Conservation (phyloP, 1,140 invertebrate genomes). For the Conopomorpha cramerella region DNA sequence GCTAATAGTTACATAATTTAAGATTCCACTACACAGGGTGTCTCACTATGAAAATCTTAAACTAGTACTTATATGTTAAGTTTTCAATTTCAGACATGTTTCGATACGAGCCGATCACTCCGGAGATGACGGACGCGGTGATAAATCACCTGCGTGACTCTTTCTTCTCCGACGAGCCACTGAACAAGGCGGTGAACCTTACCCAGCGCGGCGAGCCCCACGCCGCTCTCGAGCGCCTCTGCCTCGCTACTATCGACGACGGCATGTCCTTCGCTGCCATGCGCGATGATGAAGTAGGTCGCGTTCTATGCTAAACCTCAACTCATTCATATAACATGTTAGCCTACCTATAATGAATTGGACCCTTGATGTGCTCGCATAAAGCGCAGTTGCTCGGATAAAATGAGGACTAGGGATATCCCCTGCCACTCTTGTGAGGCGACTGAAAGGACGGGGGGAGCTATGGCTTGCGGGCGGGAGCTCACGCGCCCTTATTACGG, state of each 20-base stretch:
- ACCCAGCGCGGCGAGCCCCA: slow-evolving; percentile 71
- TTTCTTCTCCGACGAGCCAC: slow-evolving; percentile 80
- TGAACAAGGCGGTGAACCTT: slow-evolving; percentile 75
- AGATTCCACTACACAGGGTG: no score
- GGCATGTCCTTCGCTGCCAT: slow-evolving; percentile 72
- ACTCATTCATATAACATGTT: no score
- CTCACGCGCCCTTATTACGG: no score
- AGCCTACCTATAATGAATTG: background rate
- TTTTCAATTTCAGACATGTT: slow-evolving; percentile 24
- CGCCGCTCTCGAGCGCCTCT: slow-evolving; percentile 73
- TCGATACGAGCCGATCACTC: slow-evolving; percentile 30
- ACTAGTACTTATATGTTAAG: no score
- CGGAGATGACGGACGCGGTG: slow-evolving; percentile 49
- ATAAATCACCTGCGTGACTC: slow-evolving; percentile 71
- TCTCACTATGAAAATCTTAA: no score
- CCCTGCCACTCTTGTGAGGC: no score
- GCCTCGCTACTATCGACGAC: slow-evolving; percentile 65
- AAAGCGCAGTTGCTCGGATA: background rate
- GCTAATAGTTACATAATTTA: no score
- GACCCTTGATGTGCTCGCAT: background rate
- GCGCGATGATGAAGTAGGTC: slow-evolving; percentile 65
- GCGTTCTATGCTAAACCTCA: no score
- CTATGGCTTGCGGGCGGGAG: no score
- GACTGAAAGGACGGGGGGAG: no score
- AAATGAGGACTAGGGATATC: no score